Evolutionary conservation across 2,888 invertebrate species (phyloP), one percentile per base, ranked within the genome.

Genomic region (Phymatocera aterrima): DNA sequence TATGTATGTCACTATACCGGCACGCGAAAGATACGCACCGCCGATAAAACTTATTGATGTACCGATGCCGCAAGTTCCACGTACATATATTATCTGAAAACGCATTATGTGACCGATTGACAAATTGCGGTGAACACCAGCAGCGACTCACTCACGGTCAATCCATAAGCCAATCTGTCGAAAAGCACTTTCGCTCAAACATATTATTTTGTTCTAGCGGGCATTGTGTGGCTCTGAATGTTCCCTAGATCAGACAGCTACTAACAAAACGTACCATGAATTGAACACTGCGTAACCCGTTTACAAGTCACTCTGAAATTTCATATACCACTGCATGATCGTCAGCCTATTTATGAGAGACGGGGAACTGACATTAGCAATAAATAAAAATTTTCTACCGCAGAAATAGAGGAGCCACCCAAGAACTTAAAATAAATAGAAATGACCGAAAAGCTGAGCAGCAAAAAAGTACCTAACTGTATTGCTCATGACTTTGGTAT

Each of bases 21-120:
- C 77, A 57, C 48, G 34, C 65, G 72, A 65, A 37, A 83, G 82
- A 83, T 83, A 82, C 79, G 79, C 31, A 31, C 40, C 15, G 3
- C 48, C 51, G 70, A 72, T 72, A 72, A n/a, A 72, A 72, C 70
- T 72, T 72, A 51, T 48, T 51, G 70, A 72, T 72, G 51, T 72
- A 18, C 80, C 79, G 80, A 80, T 80, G 80, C 78, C 80, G 81
- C 80, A 82, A 80, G 81, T 74, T 80, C 70, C 70, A n/a, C n/a
- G n/a, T n/a, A n/a, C n/a, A 72, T 72, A 72, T 51, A 72, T 81
- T 83, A 82, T 82, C 83, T 80, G 80, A 80, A 43, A 82, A 60
- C 81, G 81, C 81, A 82, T 82, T 81, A 79, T 61, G n/a, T n/a
- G 74, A 64, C 51, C 46, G 34, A 46, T 79, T 81, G 82, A 84